Base-by-base conservation (phyloP, 1,140 invertebrate genomes). In the Stegodyphus dumicola region DNA sequence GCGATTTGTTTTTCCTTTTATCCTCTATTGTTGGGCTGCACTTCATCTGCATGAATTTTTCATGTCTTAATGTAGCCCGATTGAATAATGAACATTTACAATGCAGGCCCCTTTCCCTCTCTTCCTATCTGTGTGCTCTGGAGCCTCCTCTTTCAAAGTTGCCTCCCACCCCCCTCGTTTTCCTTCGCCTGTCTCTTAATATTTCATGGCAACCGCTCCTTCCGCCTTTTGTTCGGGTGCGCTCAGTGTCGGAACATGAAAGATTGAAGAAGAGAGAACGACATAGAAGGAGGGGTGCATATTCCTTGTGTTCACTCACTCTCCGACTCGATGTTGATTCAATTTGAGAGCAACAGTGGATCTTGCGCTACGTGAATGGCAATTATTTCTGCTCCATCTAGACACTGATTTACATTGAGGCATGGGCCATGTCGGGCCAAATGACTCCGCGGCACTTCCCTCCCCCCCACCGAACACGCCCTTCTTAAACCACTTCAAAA, bases 31-130 rank as follows among this genome's bases (percentile, higher is more conserved):
- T 87, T 87, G 75, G 79, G 53, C 65, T 87, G 86, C 79, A 83
- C 86, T 87, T 87, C 79, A 87, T 87, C 86, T 83, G 86, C 86
- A 87, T 87, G 86, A 87, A 87, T 87, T 83, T 87, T 87, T 87
- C 86, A 87, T 87, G 86, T 87, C 86, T 87, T 87, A 87, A 87
- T 87, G 86, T 79, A 87, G 79, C 76, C 79, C 86, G 79, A 87
- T 87, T 87, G 86, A 87, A 87, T 87, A 87, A 87, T 87, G 86
- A 83, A 87, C 86, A 87, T 87, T 87, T 87, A 83, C 70, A 87
- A 87, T 79, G 79, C 78, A 76, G 66, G 75, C 70, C 70, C 11
- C 17, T 73, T 51, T 52, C 51, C 49, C 70, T 73, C 67, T 48
- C 67, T 69, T n/a, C 67, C 33, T 69, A 51, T 73, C 70, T 73